A percentile compares a stretch with the other conserved stretches of the same genome.
Evolutionary conservation across 2,797 vertebrate genomes (phyloP).

Genomic region (Gadopsis bispinosus): DNA sequence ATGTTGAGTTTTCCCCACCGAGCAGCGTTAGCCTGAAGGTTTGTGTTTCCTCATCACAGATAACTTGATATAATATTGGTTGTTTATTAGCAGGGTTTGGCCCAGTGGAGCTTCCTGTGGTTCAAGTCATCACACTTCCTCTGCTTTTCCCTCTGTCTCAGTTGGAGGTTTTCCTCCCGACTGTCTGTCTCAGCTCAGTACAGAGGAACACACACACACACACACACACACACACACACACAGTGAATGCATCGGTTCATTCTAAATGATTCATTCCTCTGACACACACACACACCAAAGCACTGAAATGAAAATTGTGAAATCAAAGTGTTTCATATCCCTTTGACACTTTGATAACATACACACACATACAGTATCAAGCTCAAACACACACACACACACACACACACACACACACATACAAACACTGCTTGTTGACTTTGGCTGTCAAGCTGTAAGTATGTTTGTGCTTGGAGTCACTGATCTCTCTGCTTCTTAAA

Average conservation of each 20-base stretch:
- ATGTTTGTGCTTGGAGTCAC: conserved; percentile 40
- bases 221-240: not conserved
- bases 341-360: conserved; percentile 13
- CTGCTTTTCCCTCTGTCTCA: conserved; percentile 23
- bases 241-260: not conserved
- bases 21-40: conserved; percentile 1
- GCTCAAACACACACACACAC: not conserved
- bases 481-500: conserved; percentile 47
- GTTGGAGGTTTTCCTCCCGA: conserved; percentile 30
- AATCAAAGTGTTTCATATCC: conserved; percentile 47
- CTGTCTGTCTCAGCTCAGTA: not conserved
- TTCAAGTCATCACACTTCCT: conserved; percentile 37
- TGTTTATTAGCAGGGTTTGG: conserved; percentile 36
- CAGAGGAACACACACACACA: not conserved
- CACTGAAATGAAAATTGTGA: conserved; percentile 33
- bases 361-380: not conserved
- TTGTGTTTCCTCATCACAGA: conserved; percentile 25
- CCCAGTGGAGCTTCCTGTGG: conserved; percentile 17
- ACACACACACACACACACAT: not conserved
- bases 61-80: conserved; percentile 20
- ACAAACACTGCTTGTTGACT: conserved; percentile 22
- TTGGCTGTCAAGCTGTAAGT: conserved; percentile 35
- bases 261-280: conserved; percentile 13
- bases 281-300: conserved; percentile 26
- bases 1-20: conserved; percentile 5